Evolutionary conservation across 2,888 invertebrate species (phyloP).

Genomic region (Aphodius sticticus): DNA sequence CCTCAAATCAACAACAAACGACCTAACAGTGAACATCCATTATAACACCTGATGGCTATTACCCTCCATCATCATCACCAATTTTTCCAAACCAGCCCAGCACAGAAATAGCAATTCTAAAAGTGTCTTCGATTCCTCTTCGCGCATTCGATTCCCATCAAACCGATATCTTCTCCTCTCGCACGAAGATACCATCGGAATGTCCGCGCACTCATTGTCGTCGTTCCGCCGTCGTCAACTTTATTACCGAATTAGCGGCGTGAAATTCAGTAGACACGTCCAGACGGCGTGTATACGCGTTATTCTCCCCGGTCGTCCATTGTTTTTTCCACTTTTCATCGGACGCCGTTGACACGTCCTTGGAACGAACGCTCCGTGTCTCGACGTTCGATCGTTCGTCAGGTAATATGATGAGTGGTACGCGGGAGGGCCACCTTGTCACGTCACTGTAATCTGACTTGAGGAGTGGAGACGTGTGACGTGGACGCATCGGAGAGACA

Average conservation of each 20-base stretch:
- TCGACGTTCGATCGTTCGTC: constrained; percentile 41
- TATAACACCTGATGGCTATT: background rate
- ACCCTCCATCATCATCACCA: background rate
- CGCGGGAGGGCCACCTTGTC: constrained; percentile 55
- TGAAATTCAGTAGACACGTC: constrained; percentile 24
- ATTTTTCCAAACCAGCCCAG: background rate
- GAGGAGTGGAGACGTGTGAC: constrained; percentile 49
- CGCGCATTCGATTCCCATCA: background rate
- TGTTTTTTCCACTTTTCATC: constrained; percentile 15
- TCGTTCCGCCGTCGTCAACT: constrained; percentile 9
- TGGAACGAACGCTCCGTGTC: constrained; percentile 26
- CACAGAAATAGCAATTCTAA: constrained; percentile 4
- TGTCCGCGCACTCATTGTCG: background rate
- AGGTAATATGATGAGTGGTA: constrained; percentile 56
- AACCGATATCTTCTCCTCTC: background rate
- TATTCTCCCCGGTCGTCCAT: constrained; percentile 6
- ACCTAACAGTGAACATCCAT: background rate
- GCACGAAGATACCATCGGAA: background rate
- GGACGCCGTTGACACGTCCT: constrained; percentile 47
- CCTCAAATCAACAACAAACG: background rate
- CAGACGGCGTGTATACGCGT: constrained; percentile 20
- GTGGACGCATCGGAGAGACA: constrained; percentile 38
- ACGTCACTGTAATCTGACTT: constrained; percentile 54
- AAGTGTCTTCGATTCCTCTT: background rate
- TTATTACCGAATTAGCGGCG: constrained; percentile 25